phyloP scores from a whole-genome alignment of 2,888 invertebrate species.

The Aphidoletes aphidimyza region DNA sequence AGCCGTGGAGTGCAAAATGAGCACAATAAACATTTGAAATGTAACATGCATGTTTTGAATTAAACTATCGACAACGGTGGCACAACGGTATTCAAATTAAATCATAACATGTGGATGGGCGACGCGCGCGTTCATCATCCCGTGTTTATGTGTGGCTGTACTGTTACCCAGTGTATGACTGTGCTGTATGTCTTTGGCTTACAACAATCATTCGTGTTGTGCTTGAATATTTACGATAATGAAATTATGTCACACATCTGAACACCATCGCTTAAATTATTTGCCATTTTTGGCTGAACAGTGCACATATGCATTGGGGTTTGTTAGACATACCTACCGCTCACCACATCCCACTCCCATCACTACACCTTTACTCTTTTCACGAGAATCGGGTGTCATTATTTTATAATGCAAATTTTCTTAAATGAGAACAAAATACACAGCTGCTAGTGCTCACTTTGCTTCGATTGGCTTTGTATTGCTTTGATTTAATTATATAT shows the following conservation, averaged over 20 bases:
- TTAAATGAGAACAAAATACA: too few relatives aligned
- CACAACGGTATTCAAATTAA: conserved; percentile 5
- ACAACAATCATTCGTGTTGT: conserved; percentile 3
- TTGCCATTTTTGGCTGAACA: too few relatives aligned
- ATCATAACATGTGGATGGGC: conserved; percentile 33
- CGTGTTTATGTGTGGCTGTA: too few relatives aligned
- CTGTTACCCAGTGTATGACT: too few relatives aligned
- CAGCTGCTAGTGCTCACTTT: too few relatives aligned
- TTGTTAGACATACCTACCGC: too few relatives aligned
- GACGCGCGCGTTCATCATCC: neutral
- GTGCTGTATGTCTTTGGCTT: too few relatives aligned
- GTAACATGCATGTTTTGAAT: conserved; percentile 31
- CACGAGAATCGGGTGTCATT: too few relatives aligned
- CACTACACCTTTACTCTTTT: too few relatives aligned
- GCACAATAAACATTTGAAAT: neutral
- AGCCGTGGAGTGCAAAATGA: neutral
- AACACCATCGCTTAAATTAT: conserved; percentile 26
- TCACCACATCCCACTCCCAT: too few relatives aligned
- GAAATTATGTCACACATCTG: conserved; percentile 22
- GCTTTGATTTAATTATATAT: conserved; percentile 15
- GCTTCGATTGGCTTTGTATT: neutral
- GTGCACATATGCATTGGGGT: too few relatives aligned
- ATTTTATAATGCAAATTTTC: too few relatives aligned
- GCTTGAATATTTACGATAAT: conserved; percentile 33
- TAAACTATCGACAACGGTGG: conserved; percentile 34